Percentiles rank a stretch among this genome's conserved stretches.
These are phyloP conservation scores for Spinibarbus caldwelli DNA, from an alignment of 2,797 vertebrate species.

Conservation along the genomic window DNA sequence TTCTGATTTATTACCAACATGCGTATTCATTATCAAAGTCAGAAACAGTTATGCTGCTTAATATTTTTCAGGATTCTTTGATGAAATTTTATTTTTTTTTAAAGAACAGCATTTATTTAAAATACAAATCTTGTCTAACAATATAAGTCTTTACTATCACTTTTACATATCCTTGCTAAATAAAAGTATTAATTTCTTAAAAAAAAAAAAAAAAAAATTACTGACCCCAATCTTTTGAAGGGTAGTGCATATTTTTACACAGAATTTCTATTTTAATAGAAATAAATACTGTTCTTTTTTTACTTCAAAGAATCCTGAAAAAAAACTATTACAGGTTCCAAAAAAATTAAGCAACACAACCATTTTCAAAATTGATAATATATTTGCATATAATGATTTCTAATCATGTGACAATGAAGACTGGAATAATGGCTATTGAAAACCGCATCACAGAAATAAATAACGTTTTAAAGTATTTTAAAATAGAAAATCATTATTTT, in stretches of 20 bases:
- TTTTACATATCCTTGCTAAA: neutral
- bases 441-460: neutral
- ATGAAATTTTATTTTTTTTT: neutral
- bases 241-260: too few species aligned
- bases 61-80: neutral
- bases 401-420: neutral
- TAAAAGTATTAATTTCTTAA: neutral
- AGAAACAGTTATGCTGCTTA: neutral
- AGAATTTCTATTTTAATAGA: too few species aligned
- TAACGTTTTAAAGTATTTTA: neutral
- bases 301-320: too few species aligned
- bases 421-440: neutral
- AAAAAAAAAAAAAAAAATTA: neutral
- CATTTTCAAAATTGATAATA: neutral
- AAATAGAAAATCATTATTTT: neutral
- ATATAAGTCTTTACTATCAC: neutral
- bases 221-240: neutral
- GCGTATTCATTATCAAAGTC: neutral
- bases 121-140: neutral
- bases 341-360: too few species aligned
- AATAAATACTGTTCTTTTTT: neutral
- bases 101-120: neutral
- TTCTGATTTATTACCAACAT: neutral
- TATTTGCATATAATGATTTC: neutral
- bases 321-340: too few species aligned